Evolutionary conservation across 2,888 invertebrate genomes (phyloP).

Genomic region (Tenthredo distinguenda): DNA sequence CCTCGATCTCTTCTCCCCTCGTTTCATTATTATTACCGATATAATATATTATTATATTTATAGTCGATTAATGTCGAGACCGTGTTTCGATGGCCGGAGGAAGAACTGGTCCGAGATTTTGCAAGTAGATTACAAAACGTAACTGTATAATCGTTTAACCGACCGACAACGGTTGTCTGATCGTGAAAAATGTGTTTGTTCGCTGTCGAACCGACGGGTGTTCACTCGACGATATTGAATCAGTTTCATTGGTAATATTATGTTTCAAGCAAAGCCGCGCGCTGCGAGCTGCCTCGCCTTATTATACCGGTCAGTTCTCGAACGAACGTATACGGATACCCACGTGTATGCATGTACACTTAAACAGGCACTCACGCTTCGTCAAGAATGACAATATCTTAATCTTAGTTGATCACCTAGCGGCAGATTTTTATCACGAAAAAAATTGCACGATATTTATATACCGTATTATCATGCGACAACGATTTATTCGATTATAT

Average conservation of each 20-base stretch:
- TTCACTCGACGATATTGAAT: constrained; percentile 38
- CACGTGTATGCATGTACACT: not conserved
- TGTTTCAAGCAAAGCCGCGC: constrained; percentile 40
- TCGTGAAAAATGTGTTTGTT: constrained; percentile 39
- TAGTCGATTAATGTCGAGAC: not conserved
- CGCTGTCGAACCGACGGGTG: constrained; percentile 46
- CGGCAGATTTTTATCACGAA: not conserved
- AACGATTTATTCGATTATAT: constrained; percentile 21
- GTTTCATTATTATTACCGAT: not conserved
- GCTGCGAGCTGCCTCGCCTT: not conserved
- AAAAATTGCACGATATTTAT: not conserved
- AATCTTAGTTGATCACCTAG: not conserved
- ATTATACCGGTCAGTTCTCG: not conserved
- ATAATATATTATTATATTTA: not conserved
- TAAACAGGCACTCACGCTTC: not conserved
- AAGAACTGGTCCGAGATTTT: not conserved
- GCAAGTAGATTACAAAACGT: constrained; percentile 23
- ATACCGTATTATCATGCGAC: not conserved
- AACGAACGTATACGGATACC: not conserved
- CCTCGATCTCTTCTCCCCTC: not conserved
- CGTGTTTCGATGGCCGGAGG: not conserved
- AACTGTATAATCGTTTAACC: constrained; percentile 34
- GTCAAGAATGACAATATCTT: constrained; percentile 15
- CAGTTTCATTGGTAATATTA: constrained; percentile 50
- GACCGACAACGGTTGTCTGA: constrained; percentile 29